Percentiles rank a stretch among this genome's conserved stretches.
These are phyloP conservation scores for Chionoecetes opilio DNA, from an alignment of 1,140 invertebrate species.

Conservation along the genomic window DNA sequence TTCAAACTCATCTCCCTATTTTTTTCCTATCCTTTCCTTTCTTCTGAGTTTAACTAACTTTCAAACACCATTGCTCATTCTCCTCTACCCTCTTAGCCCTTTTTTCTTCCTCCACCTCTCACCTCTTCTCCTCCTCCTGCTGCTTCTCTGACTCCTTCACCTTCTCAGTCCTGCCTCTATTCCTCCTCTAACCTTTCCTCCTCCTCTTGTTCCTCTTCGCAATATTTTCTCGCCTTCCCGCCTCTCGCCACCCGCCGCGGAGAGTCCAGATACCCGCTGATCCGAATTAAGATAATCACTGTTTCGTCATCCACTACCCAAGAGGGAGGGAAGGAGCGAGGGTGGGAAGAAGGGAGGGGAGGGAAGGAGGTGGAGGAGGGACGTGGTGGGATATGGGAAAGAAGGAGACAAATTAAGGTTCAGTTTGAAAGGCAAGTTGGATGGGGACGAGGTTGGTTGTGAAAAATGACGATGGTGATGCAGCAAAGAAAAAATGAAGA, in stretches of 20 bases:
- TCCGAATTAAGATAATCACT: constrained; percentile 71
- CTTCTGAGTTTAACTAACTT: neutral
- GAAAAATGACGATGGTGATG: neutral
- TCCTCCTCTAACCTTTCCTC: neutral
- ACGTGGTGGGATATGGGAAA: neutral
- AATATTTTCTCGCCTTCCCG: constrained; percentile 60
- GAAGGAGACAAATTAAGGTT: constrained; percentile 29
- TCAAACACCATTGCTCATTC: neutral
- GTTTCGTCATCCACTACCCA: constrained; percentile 55
- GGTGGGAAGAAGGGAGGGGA: no score
- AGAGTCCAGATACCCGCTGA: constrained; percentile 47
- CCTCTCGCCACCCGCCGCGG: constrained; percentile 22
- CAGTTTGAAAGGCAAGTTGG: neutral
- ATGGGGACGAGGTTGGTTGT: neutral
- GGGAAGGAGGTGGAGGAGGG: neutral
- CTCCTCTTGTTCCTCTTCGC: neutral
- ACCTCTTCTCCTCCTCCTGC: neutral
- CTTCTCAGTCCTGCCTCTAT: neutral
- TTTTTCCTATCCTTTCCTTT: neutral
- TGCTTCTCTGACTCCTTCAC: neutral
- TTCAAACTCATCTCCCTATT: neutral
- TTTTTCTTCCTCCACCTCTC: neutral
- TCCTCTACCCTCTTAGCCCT: neutral
- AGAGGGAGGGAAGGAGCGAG: neutral
- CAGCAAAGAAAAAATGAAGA: neutral